Base-by-base conservation (phyloP, 1,140 invertebrate genomes). In the Bombus polaris region DNA sequence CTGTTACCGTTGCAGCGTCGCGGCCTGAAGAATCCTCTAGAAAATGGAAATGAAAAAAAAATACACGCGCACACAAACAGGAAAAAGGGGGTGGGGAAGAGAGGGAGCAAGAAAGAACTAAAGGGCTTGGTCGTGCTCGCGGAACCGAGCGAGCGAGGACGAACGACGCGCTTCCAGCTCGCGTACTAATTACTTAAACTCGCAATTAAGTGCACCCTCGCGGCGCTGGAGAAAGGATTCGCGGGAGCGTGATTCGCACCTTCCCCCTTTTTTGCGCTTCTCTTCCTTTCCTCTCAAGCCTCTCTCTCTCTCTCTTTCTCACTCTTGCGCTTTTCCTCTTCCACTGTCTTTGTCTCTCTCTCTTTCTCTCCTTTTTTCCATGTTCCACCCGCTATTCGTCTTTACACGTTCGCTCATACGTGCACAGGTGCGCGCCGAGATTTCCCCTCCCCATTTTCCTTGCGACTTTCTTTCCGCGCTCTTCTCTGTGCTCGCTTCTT, bases 201-300 rank as follows among this genome's bases (percentile, higher is more conserved):
- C 85, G 91, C 91, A 92, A 92, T 92, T 91, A 92, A 92, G 89
- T 91, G 86, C 90, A 82, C 88, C 85, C 87, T 85, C 89, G 77
- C 81, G 88, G 86, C 66, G 79, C 78, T 77, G 88, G 83, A 93
- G 92, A 93, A 93, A 93, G 91, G 90, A 88, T 68, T 88, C 90
- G 85, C 92, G 91, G 90, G 91, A 91, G 92, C 91, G 91, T 93
- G 91, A 92, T 93, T 93, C 91, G 91, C 93, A 93, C 93, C 93
- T 93, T 85, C 88, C 91, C 83, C 88, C 83, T 42, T 76, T 76
- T 85, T 93, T 80, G 82, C 84, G 85, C 81, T 80, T 88, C 81
- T 80, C 75, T 72, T 47, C 70, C 65, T 47, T 85, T 59, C 37
- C 57, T 80, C n/a, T 70, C 22, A 53, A 53, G 47, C 0, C 18